Percentiles rank a stretch among this genome's conserved stretches.
Evolutionary conservation across 2,113 vertebrate species (phyloP).

Genomic region (Sardina pilchardus): DNA sequence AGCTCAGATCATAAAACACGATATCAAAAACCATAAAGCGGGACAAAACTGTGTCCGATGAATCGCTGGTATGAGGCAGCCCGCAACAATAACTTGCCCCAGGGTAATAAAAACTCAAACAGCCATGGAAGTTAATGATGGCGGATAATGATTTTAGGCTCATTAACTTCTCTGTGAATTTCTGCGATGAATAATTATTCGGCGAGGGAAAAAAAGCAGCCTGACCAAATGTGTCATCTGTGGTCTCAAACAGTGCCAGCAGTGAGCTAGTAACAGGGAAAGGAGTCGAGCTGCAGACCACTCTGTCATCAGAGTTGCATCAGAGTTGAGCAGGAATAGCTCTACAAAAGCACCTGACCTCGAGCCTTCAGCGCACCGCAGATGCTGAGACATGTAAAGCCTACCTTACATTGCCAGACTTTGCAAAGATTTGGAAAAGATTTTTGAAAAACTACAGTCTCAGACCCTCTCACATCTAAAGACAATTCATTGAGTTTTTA

Average conservation of each 20-base stretch:
- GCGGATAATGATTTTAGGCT: slow-evolving; percentile 3
- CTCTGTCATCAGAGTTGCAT: background rate
- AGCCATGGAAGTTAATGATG: background rate
- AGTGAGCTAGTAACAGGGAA: background rate
- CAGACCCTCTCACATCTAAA: too few relatives aligned
- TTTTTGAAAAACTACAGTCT: too few relatives aligned
- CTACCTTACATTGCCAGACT: too few relatives aligned
- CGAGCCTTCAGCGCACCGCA: background rate
- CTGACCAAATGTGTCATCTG: slow-evolving; percentile 9
- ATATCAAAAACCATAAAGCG: background rate
- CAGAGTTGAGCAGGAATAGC: background rate
- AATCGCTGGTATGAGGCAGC: background rate
- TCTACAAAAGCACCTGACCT: background rate
- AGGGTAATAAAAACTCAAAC: background rate
- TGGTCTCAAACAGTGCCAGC: background rate
- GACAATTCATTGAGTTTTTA: too few relatives aligned
- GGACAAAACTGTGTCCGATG: background rate
- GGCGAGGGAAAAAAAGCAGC: background rate
- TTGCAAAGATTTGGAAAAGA: too few relatives aligned
- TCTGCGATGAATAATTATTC: background rate
- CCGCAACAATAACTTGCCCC: background rate
- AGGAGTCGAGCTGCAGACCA: background rate
- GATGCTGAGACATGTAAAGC: background rate
- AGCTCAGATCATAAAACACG: background rate
- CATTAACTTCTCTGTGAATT: background rate